These are phyloP conservation scores for Chironomus riparius DNA, from an alignment of 2,888 invertebrate species.

Conservation along the genomic window DNA sequence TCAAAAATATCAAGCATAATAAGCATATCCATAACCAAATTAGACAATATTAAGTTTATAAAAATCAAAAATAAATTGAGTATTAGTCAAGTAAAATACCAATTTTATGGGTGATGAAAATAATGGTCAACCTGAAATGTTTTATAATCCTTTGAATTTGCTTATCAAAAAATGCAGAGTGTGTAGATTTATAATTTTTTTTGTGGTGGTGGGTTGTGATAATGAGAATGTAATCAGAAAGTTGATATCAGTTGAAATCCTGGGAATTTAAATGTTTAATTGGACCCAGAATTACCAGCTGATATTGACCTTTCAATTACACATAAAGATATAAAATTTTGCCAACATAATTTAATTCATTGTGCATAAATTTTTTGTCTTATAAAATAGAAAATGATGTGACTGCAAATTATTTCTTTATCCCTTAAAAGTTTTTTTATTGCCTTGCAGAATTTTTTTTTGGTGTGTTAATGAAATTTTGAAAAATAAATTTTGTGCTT, in stretches of 20 bases:
- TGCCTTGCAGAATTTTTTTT: too few relatives aligned
- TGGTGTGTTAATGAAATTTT: too few relatives aligned
- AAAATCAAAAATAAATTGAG: too few relatives aligned
- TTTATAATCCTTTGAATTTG: not conserved
- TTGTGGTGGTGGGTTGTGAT: not conserved
- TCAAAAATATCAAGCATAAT: too few relatives aligned
- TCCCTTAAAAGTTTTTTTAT: not conserved
- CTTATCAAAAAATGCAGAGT: not conserved
- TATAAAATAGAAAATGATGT: not conserved
- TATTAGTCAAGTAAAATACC: too few relatives aligned
- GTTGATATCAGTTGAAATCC: slow-evolving; percentile 80
- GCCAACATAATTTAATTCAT: not conserved
- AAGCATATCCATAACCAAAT: too few relatives aligned
- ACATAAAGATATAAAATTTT: slow-evolving; percentile 30
- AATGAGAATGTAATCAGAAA: slow-evolving; percentile 34
- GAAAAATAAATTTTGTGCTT: not conserved
- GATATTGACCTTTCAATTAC: slow-evolving; percentile 70
- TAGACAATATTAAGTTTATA: too few relatives aligned
- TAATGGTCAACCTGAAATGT: too few relatives aligned
- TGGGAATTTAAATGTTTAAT: slow-evolving; percentile 47
- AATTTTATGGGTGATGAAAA: too few relatives aligned
- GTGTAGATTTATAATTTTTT: not conserved
- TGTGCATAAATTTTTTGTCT: not conserved
- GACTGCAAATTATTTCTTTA: not conserved
- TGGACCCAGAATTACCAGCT: slow-evolving; percentile 96